Conservation (phyloP, 2,113 vertebrate species). For the Steatornis caripensis region DNA sequence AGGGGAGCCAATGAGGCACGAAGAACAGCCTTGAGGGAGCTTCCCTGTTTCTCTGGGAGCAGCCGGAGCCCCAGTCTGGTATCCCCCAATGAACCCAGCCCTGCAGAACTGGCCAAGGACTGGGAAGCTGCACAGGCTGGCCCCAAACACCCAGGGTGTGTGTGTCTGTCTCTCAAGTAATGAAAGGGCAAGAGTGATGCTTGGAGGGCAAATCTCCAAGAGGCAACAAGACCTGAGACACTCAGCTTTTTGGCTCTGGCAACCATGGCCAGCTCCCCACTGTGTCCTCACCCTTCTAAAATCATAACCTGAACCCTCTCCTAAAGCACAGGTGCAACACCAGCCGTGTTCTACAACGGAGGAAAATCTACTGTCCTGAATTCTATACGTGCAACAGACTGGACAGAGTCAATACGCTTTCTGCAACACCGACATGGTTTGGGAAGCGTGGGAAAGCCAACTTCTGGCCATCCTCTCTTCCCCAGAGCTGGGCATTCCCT, state of each 20-base stretch:
- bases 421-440: background rate
- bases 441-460: background rate
- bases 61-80: background rate
- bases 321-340: background rate
- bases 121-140: background rate
- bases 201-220: background rate
- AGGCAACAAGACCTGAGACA: fast-evolving
- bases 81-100: background rate
- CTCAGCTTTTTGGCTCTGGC: background rate
- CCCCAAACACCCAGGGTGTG: background rate
- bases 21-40: background rate
- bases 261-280: background rate
- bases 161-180: background rate
- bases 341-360: background rate
- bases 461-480: background rate
- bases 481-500: background rate
- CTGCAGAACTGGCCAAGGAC: background rate
- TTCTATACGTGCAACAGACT: fast-evolving
- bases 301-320: background rate
- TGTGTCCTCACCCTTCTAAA: fast-evolving
- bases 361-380: background rate
- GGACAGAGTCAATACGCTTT: background rate
- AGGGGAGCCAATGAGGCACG: background rate
- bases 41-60: background rate
- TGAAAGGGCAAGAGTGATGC: background rate